Percentiles rank a stretch among this genome's conserved stretches.
Evolutionary conservation across 2,113 vertebrate species (phyloP).

Genomic region (Synodontis membranacea): DNA sequence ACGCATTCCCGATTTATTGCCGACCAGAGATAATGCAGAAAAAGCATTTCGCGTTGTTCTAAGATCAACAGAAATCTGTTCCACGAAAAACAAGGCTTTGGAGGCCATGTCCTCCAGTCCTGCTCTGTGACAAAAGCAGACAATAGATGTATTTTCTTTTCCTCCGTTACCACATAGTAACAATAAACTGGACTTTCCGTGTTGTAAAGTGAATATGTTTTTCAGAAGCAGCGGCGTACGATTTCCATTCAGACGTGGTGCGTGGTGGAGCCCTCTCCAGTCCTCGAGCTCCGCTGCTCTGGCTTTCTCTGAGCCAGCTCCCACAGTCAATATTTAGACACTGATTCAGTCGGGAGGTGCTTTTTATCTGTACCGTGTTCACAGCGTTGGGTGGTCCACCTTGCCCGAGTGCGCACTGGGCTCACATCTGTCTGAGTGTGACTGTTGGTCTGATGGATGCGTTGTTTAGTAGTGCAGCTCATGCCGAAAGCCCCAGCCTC

Average conservation of each 20-base stretch:
- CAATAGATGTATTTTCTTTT: conserved; percentile 19
- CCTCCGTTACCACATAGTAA: conserved; percentile 1
- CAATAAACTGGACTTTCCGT: conserved; percentile 37
- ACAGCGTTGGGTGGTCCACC: conserved; percentile 72
- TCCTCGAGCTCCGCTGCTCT: conserved; percentile 19
- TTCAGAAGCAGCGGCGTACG: conserved; percentile 15
- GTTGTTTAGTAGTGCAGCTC: conserved; percentile 67
- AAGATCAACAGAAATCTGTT: not conserved
- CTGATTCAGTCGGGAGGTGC: conserved; percentile 60
- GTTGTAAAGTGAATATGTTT: conserved; percentile 33
- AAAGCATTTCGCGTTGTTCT: not conserved
- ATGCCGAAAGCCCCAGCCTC: conserved; percentile 64
- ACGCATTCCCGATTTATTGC: conserved; percentile 5
- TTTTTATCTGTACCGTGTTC: conserved; percentile 63
- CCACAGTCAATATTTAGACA: conserved; percentile 63
- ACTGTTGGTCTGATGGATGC: conserved; percentile 68
- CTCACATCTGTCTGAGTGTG: conserved; percentile 63
- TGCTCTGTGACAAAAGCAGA: not conserved
- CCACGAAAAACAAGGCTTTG: not conserved
- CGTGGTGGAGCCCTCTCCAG: not conserved
- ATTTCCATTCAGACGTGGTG: conserved; percentile 22
- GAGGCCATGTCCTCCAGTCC: not conserved
- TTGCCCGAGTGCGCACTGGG: conserved; percentile 53
- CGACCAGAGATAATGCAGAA: not conserved
- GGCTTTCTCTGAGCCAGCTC: conserved; percentile 49